Base-by-base conservation (phyloP, 2,797 vertebrate species). In the Microcaecilia unicolor region DNA sequence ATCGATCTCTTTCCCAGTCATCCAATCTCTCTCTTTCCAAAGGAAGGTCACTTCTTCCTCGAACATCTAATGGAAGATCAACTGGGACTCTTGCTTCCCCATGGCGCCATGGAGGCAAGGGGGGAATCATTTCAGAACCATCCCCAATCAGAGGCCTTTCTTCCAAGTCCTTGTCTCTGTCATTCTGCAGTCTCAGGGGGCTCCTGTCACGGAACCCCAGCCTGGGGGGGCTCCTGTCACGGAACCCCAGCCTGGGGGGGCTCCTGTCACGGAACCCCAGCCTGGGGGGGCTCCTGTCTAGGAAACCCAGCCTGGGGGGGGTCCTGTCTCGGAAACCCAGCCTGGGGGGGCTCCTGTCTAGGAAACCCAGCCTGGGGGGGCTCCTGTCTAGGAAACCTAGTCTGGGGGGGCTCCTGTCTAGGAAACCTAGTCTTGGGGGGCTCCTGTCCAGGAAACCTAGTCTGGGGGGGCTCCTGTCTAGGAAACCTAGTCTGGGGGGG, bases 31-130 rank as follows among this genome's bases (percentile, higher is more conserved):
- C 81, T 31, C 72, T 71, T 5, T 86, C 87, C 35, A 80, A 55
- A 29, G 67, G 47, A 3, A 70, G 70, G 31, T 75, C 78, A 54
- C 59, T 64, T 37, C 8, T 61, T 63, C 70, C 71, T 44, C 78
- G 74, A 27, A 72, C 82, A 38, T 91, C 88, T 50, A 77, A 45
- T 29, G 70, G 54, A 54, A 81, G 83, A 41, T 89, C 72, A 23
- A 81, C 71, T 15, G 70, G 72, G 55, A 72, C 86, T 70, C 54
- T 87, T 61, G 58, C 83, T 56, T 67, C 87, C 64, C 90, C 91
- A 74, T 60, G 83, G 61, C 59, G 82, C 86, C 76, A 40, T 24
- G 72, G 34, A 52, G 63, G 49, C 74, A 81, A 0, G 71, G 29
- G 50, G 71, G 59, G 39, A 80, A 29, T 35, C 7, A 7, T 72